Percentiles rank a stretch among this genome's conserved stretches.
phyloP scores from a whole-genome alignment of 1,140 invertebrate species.

The Laupala kohalensis region DNA sequence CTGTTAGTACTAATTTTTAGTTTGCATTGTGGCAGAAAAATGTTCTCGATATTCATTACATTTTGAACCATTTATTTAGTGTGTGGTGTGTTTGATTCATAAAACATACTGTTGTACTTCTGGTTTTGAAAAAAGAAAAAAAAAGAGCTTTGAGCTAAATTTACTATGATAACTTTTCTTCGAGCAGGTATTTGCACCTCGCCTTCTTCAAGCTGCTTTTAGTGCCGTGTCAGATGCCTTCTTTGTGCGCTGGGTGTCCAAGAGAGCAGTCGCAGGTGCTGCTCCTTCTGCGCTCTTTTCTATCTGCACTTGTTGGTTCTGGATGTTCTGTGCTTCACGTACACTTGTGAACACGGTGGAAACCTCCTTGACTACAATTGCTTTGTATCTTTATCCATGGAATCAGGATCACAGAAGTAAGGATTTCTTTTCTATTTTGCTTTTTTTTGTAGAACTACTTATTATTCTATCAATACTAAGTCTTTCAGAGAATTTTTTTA shows the following conservation, averaged over 20 bases:
- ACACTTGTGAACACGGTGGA: constrained; percentile 79
- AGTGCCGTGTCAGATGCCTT: constrained; percentile 60
- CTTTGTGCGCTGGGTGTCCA: constrained; percentile 36
- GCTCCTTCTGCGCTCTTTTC: constrained; percentile 51
- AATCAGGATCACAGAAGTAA: constrained; percentile 21
- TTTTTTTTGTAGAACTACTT: too few species aligned
- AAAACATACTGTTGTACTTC: too few species aligned
- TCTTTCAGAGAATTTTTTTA: too few species aligned
- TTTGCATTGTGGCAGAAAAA: too few species aligned
- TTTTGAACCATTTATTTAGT: too few species aligned
- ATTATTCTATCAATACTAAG: too few species aligned
- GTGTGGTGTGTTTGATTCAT: too few species aligned
- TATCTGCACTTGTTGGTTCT: constrained; percentile 66
- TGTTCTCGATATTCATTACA: too few species aligned
- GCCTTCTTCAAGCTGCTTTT: constrained; percentile 63
- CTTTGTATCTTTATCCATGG: constrained; percentile 71
- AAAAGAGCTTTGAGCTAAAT: too few species aligned
- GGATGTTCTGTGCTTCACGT: constrained; percentile 72
- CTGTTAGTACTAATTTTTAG: too few species aligned
- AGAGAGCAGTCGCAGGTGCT: constrained; percentile 44
- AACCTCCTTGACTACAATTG: constrained; percentile 61
- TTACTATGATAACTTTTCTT: neutral
- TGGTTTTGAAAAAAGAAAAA: too few species aligned
- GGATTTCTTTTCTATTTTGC: too few species aligned
- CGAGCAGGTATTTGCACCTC: constrained; percentile 47